Base-by-base conservation (phyloP, 2,888 invertebrate species). In the Lochmaea crataegi region DNA sequence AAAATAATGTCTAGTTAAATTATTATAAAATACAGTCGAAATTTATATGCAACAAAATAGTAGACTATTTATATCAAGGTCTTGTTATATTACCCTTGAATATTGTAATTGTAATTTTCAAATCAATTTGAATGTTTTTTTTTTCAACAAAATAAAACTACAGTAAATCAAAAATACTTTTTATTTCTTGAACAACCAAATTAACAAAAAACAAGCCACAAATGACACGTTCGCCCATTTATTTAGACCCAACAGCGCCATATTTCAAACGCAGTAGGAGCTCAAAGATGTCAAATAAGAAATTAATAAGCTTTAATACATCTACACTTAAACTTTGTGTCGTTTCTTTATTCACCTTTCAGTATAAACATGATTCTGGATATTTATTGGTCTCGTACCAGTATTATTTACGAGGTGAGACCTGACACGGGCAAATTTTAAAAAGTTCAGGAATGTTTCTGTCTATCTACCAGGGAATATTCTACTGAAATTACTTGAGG, bases 381-480 rank as follows among this genome's bases (percentile, higher is more conserved):
- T 84, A 86, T 86, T 86, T 85, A 85, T 85, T 82, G 82, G 83
- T 82, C 75, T 79, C 76, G 80, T 80, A 80, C 79, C 79, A 82
- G 61, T 84, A 85, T 86, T 85, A 86, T 85, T 86, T 86, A 85
- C 85, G 85, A 86, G 85, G 85, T 86, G 85, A 85, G 84, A 85
- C 84, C 85, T 85, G 86, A 85, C 85, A 84, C 84, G 84, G 85
- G 82, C 84, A 84, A 86, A 85, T 85, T 85, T 85, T 82, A 84
- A 84, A 86, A 85, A 82, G 83, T 82, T 77, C 69, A 76, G 80
- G 85, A 85, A 86, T 85, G 85, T 83, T 82, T 83, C 83, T 83
- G 82, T 84, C 84, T 83, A 83, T 84, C 84, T 82, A 81, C 82
- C 79, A 80, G 80, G 80, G 83, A 81, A 81, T 82, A 82, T 70